Conservation (phyloP, 2,113 vertebrate genomes). For the Zosterops lateralis region DNA sequence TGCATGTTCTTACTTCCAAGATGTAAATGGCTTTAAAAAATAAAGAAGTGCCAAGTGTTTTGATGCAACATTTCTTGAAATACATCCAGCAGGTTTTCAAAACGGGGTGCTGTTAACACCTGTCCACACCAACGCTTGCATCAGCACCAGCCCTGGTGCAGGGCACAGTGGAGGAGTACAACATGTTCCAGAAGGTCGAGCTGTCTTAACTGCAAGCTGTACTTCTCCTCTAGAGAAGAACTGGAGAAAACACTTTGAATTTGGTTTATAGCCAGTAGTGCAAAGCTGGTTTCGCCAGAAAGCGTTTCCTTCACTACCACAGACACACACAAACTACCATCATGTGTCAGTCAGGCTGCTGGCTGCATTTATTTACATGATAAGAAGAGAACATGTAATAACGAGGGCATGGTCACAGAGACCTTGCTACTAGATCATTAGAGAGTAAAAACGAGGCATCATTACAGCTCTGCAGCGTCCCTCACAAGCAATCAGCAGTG, state of each 20-base stretch:
- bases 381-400: not conserved
- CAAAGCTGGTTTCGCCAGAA: conserved; percentile 22
- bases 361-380: conserved; percentile 30
- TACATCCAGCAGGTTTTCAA: conserved; percentile 58
- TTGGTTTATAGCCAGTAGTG: not conserved
- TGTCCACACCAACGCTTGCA: conserved; percentile 13
- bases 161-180: not conserved
- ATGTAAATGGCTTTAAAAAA: conserved; percentile 23
- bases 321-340: not conserved
- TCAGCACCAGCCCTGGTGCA: conserved; percentile 29
- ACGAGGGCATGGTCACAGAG: not conserved
- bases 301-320: not conserved
- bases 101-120: conserved; percentile 53
- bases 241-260: not conserved
- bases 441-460: not conserved
- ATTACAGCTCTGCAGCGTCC: not conserved
- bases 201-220: not conserved
- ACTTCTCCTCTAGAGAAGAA: not conserved
- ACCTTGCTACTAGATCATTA: not conserved
- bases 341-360: not conserved
- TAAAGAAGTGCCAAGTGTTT: not conserved
- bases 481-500: not conserved
- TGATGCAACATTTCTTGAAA: conserved; percentile 59
- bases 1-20: not conserved
- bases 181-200: conserved; percentile 46